phyloP scores from a whole-genome alignment of 2,888 invertebrate genomes.

The Thumatha senex region DNA sequence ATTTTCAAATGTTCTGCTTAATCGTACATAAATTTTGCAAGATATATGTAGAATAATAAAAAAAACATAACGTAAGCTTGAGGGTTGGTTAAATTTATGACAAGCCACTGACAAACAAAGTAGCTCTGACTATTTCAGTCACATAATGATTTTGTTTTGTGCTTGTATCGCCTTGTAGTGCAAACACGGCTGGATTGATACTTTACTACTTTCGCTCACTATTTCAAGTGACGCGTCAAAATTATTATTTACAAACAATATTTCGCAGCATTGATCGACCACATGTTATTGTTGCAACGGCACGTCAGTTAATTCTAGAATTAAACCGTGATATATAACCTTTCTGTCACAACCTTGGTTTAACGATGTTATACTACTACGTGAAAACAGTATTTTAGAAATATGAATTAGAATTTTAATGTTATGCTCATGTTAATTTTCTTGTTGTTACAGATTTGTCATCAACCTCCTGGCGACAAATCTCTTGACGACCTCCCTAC shows the following conservation, averaged over 20 bases:
- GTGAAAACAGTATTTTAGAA: slow-evolving; percentile 12
- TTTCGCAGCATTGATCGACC: slow-evolving; percentile 15
- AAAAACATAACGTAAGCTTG: slow-evolving; percentile 19
- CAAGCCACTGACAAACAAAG: slow-evolving; percentile 2
- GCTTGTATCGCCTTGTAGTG: background rate
- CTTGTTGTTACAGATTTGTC: slow-evolving; percentile 85
- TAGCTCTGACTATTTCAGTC: slow-evolving; percentile 2
- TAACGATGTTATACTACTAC: slow-evolving; percentile 18
- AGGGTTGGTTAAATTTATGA: slow-evolving; percentile 7
- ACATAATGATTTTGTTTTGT: slow-evolving; percentile 6
- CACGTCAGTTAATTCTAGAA: slow-evolving; percentile 29
- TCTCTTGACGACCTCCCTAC: slow-evolving; percentile 75
- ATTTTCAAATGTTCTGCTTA: too few species aligned
- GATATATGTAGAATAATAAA: slow-evolving; percentile 28
- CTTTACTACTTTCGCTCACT: slow-evolving; percentile 37
- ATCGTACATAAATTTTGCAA: slow-evolving; percentile 36
- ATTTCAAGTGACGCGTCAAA: slow-evolving; percentile 30
- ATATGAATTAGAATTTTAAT: slow-evolving; percentile 14
- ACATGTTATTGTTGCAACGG: slow-evolving; percentile 22
- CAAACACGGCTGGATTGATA: slow-evolving; percentile 17
- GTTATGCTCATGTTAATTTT: slow-evolving; percentile 35
- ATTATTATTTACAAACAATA: slow-evolving; percentile 41
- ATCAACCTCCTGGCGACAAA: slow-evolving; percentile 82
- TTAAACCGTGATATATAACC: slow-evolving; percentile 31
- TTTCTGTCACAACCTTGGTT: slow-evolving; percentile 30